Evolutionary conservation across 2,113 vertebrate genomes (phyloP).

Genomic region (Sinosuthora webbiana): DNA sequence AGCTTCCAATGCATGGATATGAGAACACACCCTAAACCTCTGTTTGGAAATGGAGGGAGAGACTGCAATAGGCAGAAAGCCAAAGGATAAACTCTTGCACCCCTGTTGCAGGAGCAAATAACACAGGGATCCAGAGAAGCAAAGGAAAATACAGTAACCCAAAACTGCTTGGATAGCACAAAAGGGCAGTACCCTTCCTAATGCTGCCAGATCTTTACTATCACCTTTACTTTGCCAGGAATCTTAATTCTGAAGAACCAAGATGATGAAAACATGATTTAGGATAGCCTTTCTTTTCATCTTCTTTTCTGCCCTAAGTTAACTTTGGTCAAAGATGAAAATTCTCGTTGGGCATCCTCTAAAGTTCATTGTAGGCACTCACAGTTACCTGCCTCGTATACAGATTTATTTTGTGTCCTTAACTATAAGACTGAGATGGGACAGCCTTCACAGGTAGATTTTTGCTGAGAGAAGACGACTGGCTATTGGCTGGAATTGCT

Average conservation of each 20-base stretch:
- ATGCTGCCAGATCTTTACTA: background rate
- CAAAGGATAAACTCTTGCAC: background rate
- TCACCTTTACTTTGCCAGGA: background rate
- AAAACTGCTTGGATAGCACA: background rate
- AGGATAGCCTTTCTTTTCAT: background rate
- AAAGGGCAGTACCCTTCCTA: background rate
- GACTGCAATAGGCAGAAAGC: background rate
- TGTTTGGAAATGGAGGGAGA: background rate
- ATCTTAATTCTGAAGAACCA: background rate
- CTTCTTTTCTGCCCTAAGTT: background rate
- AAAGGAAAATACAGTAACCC: background rate
- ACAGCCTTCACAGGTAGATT: background rate
- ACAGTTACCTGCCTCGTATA: background rate
- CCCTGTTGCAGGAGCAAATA: background rate
- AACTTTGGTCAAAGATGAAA: background rate
- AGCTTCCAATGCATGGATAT: background rate
- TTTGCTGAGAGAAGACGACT: background rate
- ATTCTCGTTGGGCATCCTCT: background rate
- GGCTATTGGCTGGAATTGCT: background rate
- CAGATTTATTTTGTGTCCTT: background rate
- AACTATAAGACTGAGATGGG: background rate
- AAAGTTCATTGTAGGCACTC: background rate
- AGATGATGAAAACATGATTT: background rate
- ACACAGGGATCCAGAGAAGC: background rate
- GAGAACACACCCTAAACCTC: background rate